A percentile compares a stretch with the other conserved stretches of the same genome.
phyloP scores from a whole-genome alignment of 2,113 vertebrate species.

The Trochalopteron elliotii region DNA sequence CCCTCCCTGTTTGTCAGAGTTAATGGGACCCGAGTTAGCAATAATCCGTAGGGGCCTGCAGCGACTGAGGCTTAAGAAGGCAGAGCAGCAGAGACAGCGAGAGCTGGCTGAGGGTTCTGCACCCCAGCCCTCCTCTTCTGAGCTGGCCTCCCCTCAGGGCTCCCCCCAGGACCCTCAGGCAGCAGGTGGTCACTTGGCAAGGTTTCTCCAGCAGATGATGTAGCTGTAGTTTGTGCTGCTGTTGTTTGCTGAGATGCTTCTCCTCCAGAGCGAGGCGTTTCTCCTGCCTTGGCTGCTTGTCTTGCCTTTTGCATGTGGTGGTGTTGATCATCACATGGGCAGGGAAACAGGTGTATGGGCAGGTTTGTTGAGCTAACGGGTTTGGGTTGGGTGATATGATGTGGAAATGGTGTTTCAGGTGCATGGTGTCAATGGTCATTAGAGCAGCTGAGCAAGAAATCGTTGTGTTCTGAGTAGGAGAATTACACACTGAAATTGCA shows the following conservation, averaged over 20 bases:
- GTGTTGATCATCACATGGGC: slow-evolving; percentile 30
- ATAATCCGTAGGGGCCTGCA: slow-evolving; percentile 98
- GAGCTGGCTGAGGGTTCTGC: slow-evolving; percentile 75
- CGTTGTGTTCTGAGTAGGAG: neutral
- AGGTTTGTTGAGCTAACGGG: neutral
- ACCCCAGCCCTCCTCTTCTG: slow-evolving; percentile 72
- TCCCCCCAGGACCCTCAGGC: slow-evolving; percentile 72
- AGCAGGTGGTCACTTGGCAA: slow-evolving; percentile 83
- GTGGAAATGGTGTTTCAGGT: neutral
- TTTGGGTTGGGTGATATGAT: neutral
- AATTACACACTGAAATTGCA: neutral
- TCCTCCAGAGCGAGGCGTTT: slow-evolving; percentile 12
- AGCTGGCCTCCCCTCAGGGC: slow-evolving; percentile 74
- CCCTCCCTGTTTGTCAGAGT: slow-evolving; percentile 79
- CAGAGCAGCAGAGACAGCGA: slow-evolving; percentile 90
- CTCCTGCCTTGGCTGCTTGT: slow-evolving; percentile 58
- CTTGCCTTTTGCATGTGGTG: slow-evolving; percentile 30
- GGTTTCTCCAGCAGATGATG: slow-evolving; percentile 65
- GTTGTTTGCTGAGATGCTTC: slow-evolving; percentile 66
- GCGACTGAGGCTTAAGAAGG: slow-evolving; percentile 90
- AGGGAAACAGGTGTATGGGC: neutral
- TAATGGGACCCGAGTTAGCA: slow-evolving; percentile 92
- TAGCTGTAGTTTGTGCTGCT: slow-evolving; percentile 66
- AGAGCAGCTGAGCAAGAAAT: neutral
- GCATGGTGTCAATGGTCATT: neutral